Evolutionary conservation across 2,888 invertebrate genomes (phyloP), one percentile per base, ranked within the genome.

Genomic region (Nomada lathburiana): DNA sequence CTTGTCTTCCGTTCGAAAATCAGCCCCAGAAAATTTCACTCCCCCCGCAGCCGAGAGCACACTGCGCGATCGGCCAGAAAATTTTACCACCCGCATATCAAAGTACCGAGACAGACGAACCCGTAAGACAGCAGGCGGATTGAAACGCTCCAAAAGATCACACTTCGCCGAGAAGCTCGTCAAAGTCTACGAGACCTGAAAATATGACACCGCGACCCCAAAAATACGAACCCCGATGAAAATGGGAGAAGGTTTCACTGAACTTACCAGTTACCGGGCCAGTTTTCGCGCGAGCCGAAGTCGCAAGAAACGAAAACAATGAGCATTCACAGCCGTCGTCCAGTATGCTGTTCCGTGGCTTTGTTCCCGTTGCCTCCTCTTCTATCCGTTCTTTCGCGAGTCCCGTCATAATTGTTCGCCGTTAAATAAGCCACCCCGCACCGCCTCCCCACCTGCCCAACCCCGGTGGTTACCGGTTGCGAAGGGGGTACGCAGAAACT

Each of bases 331-430:
- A 78, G 62, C 55, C 71, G 60, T 57, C 76, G 75, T 86, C 77
- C 82, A 71, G 83, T 83, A 63, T 86, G 78, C 69, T 83, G 65
- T 69, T 72, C 63, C 65, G 75, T 44, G 73, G 70, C 72, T 76
- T 84, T 74, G 72, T 71, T 71, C 69, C 36, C 50, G 63, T 42
- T 69, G 65, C 73, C 80, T 73, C 74, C 76, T 74, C 55, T 75
- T 68, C 69, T 60, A 29, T 53, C 70, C 64, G 67, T 85, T 83
- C 74, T 82, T 83, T 81, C 72, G 68, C 70, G 52, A 65, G 76
- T 82, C 86, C 75, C 82, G 84, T 85, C 76, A 87, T 90, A 91
- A 91, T 91, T 87, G 86, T 88, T 84, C 84, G 65, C 82, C 88
- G 86, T 91, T 90, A 89, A 89, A 84, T 84, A 75, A 86, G 80